phyloP scores from a whole-genome alignment of 2,113 vertebrate genomes.

The Sinocyclocheilus rhinocerous region DNA sequence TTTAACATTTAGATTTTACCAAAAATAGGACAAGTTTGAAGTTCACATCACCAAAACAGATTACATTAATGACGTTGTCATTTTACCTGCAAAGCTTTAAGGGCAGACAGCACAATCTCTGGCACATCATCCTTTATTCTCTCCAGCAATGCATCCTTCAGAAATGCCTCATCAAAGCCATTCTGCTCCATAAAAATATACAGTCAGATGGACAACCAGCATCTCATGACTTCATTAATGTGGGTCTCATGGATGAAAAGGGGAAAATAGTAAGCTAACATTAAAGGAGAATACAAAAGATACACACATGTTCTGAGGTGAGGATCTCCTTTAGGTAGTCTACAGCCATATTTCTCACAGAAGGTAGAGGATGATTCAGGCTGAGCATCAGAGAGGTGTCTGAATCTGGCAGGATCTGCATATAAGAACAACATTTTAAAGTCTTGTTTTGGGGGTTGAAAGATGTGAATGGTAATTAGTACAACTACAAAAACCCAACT shows the following conservation, averaged over 20 bases:
- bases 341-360: slow-evolving; percentile 84
- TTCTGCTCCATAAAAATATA: slow-evolving; percentile 67
- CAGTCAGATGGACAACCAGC: slow-evolving; percentile 18
- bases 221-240: not conserved
- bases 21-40: not conserved
- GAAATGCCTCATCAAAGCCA: slow-evolving; percentile 83
- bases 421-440: slow-evolving; percentile 24
- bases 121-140: slow-evolving; percentile 85
- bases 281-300: not conserved
- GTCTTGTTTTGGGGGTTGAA: not conserved
- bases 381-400: slow-evolving; percentile 91
- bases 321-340: slow-evolving; percentile 82
- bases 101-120: slow-evolving; percentile 80
- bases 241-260: not conserved
- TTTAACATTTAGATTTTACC: not conserved
- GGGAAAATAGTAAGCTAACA: not conserved
- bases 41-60: not conserved
- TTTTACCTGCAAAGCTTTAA: slow-evolving; percentile 83
- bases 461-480: not conserved
- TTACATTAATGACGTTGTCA: not conserved
- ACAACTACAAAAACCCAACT: not conserved
- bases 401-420: slow-evolving; percentile 85
- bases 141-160: slow-evolving; percentile 82
- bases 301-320: slow-evolving; percentile 79
- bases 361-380: slow-evolving; percentile 88